phyloP scores from a whole-genome alignment of 2,888 invertebrate species.

The Cryptosula pallasiana region DNA sequence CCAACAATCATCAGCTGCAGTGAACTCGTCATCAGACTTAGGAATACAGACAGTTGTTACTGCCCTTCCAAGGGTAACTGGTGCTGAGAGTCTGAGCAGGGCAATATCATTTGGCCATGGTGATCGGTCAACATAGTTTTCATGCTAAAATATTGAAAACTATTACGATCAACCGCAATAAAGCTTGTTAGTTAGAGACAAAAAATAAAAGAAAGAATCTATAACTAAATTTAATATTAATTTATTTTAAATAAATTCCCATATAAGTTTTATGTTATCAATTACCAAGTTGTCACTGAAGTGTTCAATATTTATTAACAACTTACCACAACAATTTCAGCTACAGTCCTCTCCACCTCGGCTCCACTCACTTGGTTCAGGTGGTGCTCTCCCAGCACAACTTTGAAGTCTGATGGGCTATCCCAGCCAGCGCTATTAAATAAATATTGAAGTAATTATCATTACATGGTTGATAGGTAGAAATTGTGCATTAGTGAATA shows the following conservation, averaged over 20 bases:
- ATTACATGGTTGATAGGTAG: no score
- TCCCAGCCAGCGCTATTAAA: conserved; percentile 22
- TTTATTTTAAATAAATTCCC: no score
- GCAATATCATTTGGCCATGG: conserved; percentile 19
- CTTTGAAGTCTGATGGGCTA: conserved; percentile 25
- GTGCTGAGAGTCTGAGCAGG: neutral
- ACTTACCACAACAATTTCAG: conserved; percentile 28
- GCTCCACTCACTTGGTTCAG: conserved; percentile 29
- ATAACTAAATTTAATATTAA: neutral
- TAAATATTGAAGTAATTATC: no score
- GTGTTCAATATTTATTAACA: neutral
- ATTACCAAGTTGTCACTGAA: no score
- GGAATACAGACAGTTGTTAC: neutral
- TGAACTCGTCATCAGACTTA: conserved; percentile 5
- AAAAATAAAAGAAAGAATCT: neutral
- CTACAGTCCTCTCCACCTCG: conserved; percentile 27
- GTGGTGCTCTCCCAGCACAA: conserved; percentile 33
- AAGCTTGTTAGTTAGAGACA: no score
- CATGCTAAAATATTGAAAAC: conserved; percentile 8
- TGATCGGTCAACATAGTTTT: neutral
- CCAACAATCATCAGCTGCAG: neutral
- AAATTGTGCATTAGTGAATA: no score
- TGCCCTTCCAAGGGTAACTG: neutral
- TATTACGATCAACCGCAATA: no score
- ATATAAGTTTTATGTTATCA: no score